Percentiles rank a stretch among this genome's conserved stretches.
Evolutionary conservation across 2,113 vertebrate genomes (phyloP).

Genomic region (Thermophis baileyi): DNA sequence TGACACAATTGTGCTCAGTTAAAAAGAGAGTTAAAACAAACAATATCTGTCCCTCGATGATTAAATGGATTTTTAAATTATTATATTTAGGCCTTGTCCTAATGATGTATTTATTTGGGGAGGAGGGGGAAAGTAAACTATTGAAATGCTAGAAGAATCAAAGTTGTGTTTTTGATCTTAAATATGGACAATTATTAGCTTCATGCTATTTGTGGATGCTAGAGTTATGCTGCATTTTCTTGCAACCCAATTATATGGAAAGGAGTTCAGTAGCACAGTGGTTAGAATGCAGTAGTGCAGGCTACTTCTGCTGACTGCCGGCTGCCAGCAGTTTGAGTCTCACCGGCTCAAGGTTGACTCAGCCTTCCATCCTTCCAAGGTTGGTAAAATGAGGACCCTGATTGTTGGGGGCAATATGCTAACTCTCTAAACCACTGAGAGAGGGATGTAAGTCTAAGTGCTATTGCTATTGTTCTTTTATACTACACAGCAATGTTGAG

Average conservation of each 20-base stretch:
- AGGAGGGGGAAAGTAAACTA: neutral
- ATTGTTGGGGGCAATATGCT: too few relatives aligned
- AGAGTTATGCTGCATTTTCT: neutral
- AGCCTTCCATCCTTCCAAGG: too few relatives aligned
- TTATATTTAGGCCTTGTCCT: neutral
- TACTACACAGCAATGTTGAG: neutral
- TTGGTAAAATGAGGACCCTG: too few relatives aligned
- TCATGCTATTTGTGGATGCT: neutral
- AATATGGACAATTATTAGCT: neutral
- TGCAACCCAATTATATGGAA: neutral
- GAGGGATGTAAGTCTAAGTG: too few relatives aligned
- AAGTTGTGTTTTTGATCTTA: neutral
- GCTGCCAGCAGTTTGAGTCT: too few relatives aligned
- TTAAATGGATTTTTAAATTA: neutral
- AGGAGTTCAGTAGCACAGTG: neutral
- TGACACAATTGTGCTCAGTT: neutral
- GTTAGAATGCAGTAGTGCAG: too few relatives aligned
- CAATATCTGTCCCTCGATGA: neutral
- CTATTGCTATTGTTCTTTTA: neutral
- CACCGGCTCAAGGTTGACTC: too few relatives aligned
- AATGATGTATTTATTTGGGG: too few relatives aligned
- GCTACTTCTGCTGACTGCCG: too few relatives aligned
- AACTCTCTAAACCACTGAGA: too few relatives aligned
- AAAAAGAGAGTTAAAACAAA: neutral
- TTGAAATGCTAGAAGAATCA: neutral